phyloP scores from a whole-genome alignment of 2,113 vertebrate genomes.

The Cygnus atratus region DNA sequence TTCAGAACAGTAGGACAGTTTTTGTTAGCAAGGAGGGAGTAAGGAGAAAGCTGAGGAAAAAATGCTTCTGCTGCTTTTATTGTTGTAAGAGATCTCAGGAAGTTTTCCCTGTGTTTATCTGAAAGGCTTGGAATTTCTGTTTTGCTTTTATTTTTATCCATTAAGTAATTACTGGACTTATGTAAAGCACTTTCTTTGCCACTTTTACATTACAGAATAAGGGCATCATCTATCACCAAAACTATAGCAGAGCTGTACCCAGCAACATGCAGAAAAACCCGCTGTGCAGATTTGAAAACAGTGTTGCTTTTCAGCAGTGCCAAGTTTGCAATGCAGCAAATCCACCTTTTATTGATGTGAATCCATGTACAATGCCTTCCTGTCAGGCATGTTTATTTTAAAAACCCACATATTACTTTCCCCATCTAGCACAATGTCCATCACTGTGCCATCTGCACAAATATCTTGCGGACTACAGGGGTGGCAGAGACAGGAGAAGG shows the following conservation, averaged over 20 bases:
- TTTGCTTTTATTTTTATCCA: not conserved
- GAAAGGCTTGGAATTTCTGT: not conserved
- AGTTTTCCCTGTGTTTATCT: not conserved
- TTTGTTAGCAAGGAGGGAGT: not conserved
- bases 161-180: not conserved
- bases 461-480: not conserved
- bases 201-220: not conserved
- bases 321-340: not conserved
- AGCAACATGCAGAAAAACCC: not conserved
- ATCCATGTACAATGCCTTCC: not conserved
- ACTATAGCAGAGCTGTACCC: rapidly evolving
- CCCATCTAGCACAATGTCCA: not conserved
- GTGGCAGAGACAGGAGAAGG: not conserved
- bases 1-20: not conserved
- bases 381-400: not conserved
- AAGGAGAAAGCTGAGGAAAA: not conserved
- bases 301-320: not conserved
- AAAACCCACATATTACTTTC: not conserved
- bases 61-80: not conserved
- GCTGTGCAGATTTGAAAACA: not conserved
- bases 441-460: not conserved
- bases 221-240: not conserved
- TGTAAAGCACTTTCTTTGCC: not conserved
- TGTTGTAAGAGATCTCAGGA: not conserved
- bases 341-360: not conserved